Evolutionary conservation across 2,113 vertebrate genomes (phyloP), one percentile per base, ranked within the genome.

Genomic region (Oreochromis tanganicae): DNA sequence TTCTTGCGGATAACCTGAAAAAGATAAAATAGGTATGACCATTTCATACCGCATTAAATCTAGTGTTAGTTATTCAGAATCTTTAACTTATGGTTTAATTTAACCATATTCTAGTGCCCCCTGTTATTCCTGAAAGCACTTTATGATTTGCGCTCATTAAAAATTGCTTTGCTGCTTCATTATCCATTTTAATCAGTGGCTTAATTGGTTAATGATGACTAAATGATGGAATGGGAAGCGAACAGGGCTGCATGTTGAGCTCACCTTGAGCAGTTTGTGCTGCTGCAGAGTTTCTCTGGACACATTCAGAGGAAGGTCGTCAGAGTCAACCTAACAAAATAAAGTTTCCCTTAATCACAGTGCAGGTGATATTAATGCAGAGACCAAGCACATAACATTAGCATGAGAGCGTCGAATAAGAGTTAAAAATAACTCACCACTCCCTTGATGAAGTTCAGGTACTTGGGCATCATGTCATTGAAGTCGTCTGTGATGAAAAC

Each of bases 381-480:
- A 85, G 12, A 59, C 2, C 4, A 4, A 46, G 10, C 19, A 34
- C 10, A 32, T n/a, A 52, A 52, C 27, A 8, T n/a, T n/a, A 34
- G 46, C 73, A 52, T 32, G n/a, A 17, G 27, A 6, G 2, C 4
- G 27, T 6, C 9, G 7, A 78, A 34, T 4, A 21, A 71, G 2
- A 50, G 24, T 52, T 17, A 54, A 32, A 83, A 4, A 5, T 17
- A 48, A 98, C 98, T 98, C 94, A 99, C 99, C 95, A 99, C 98
- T 91, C 99, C 99, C 94, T 97, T 99, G 90, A 99, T 88, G 0
- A 99, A 99, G 90, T 99, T 99, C 32, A 99, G 97, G 50, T 99
- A 99, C 86, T 99, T 99, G 79, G 99, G 99, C 99, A 99, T 99
- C 99, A 99, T 99, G 87, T 99, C 98, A 73, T 99, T 98, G 97